A percentile compares a stretch with the other conserved stretches of the same genome.
Evolutionary conservation across 2,797 vertebrate genomes (phyloP).

Genomic region (Spheniscus humboldti): DNA sequence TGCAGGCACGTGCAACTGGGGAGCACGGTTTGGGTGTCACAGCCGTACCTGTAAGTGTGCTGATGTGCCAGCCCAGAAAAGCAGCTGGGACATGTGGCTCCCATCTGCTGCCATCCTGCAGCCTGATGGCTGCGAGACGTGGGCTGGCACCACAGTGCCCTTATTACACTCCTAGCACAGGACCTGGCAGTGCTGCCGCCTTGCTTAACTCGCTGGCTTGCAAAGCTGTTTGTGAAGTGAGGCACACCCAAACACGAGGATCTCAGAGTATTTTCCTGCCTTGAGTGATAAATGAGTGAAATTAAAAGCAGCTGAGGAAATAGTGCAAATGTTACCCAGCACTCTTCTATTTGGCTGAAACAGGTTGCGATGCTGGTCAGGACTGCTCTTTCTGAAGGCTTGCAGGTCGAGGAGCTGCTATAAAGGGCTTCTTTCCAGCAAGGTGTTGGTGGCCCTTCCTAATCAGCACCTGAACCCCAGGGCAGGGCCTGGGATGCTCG

Average conservation of each 20-base stretch:
- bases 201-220: accelerated
- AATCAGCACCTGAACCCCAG: not conserved
- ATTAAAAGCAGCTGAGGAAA: slow-evolving; percentile 41
- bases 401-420: accelerated
- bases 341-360: not conserved
- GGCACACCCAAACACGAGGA: not conserved
- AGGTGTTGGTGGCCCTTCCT: not conserved
- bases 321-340: not conserved
- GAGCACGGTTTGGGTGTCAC: not conserved
- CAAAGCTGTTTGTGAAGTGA: not conserved
- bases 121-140: accelerated
- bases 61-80: not conserved
- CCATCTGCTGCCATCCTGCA: not conserved
- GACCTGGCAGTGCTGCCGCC: accelerated
- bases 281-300: slow-evolving; percentile 43
- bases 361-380: not conserved
- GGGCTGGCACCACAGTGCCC: not conserved
- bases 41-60: not conserved
- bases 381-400: not conserved
- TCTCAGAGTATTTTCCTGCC: slow-evolving; percentile 41
- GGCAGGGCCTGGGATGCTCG: not conserved
- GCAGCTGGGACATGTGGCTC: not conserved
- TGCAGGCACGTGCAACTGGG: not conserved
- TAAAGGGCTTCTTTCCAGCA: not conserved
- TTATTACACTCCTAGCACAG: not conserved